Evolutionary conservation across 2,113 vertebrate genomes (phyloP).

Genomic region (Pituophis catenifer): DNA sequence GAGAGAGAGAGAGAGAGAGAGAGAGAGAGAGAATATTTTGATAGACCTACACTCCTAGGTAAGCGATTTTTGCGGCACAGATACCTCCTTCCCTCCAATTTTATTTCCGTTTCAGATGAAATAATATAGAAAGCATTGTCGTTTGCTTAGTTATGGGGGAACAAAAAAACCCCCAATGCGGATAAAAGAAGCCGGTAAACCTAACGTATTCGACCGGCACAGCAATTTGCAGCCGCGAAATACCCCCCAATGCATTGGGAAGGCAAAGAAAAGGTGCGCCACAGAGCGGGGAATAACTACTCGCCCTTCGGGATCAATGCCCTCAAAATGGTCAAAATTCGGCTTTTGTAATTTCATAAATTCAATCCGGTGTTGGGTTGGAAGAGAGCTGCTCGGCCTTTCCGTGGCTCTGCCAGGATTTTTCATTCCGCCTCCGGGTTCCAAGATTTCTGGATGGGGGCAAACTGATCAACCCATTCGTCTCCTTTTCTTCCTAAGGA

Average conservation of each 20-base stretch:
- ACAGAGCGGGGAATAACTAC: not conserved
- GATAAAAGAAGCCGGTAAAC: not conserved
- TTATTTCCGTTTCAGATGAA: not conserved
- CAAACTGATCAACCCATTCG: constrained; percentile 29
- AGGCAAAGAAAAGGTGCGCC: not conserved
- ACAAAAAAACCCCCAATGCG: not conserved
- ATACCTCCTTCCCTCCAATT: not conserved
- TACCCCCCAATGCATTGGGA: not conserved
- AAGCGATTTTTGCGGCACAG: not conserved
- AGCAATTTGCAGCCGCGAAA: not conserved
- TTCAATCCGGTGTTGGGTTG: not conserved
- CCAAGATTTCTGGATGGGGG: constrained; percentile 27
- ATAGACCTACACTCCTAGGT: not conserved
- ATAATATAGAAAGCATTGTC: not conserved
- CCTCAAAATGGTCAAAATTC: not conserved
- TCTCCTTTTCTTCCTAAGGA: constrained; percentile 25
- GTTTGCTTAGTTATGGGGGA: not conserved
- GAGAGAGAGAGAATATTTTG: too few species aligned
- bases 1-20: too few species aligned
- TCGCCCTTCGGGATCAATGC: not conserved
- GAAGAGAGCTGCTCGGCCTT: not conserved
- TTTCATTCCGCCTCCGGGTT: not conserved
- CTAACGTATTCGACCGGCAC: not conserved
- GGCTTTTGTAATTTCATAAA: not conserved
- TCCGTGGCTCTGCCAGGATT: constrained; percentile 15